These are phyloP conservation scores for Sula dactylatra DNA, from an alignment of 2,113 vertebrate genomes.

Conservation along the genomic window DNA sequence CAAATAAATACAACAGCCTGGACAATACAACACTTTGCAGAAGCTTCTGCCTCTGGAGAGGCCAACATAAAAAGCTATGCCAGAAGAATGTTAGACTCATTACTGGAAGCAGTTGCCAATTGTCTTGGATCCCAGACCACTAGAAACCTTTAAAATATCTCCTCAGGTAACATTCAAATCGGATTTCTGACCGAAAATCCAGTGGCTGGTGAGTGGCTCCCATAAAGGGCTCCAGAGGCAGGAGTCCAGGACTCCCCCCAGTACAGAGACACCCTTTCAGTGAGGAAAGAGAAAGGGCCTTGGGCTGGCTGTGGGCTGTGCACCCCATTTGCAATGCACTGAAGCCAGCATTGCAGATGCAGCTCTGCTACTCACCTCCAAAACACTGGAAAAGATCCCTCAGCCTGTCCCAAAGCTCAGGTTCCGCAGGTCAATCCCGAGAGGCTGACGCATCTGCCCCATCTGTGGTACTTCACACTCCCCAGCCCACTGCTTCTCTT, in stretches of 20 bases:
- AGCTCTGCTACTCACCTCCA: neutral
- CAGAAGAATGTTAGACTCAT: too few relatives aligned
- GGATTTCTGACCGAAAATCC: too few relatives aligned
- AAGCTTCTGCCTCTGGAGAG: too few relatives aligned
- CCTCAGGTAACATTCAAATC: too few relatives aligned
- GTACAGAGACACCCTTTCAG: accelerated
- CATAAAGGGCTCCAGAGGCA: neutral
- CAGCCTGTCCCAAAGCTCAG: neutral
- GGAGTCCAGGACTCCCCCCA: neutral
- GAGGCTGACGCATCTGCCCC: accelerated
- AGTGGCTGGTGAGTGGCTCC: neutral
- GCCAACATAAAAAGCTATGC: too few relatives aligned
- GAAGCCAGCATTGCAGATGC: neutral
- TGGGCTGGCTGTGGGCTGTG: neutral
- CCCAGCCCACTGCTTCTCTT: neutral
- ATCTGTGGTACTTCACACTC: accelerated
- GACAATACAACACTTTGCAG: too few relatives aligned
- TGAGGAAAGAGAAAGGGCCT: neutral
- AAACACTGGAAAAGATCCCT: neutral
- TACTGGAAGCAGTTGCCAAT: too few relatives aligned
- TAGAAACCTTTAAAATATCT: too few relatives aligned
- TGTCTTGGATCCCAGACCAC: too few relatives aligned
- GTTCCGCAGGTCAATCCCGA: neutral
- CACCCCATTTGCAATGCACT: accelerated
- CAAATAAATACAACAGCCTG: too few relatives aligned